phyloP scores from a whole-genome alignment of 2,888 invertebrate genomes.

The Leistus spinibarbis region DNA sequence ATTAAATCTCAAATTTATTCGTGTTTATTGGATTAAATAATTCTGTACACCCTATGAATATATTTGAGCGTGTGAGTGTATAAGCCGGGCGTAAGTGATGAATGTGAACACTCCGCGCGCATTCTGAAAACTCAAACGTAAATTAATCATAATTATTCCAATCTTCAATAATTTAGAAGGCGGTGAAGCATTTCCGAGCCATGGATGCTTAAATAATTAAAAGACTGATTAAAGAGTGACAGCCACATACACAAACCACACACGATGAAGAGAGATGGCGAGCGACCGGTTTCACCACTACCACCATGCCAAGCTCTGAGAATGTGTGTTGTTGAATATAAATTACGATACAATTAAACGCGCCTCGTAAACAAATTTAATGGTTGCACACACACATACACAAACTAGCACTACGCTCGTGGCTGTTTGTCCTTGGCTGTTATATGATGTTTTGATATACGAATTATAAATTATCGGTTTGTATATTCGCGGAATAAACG shows the following conservation, averaged over 20 bases:
- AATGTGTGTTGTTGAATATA: slow-evolving; percentile 26
- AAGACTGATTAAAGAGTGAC: slow-evolving; percentile 22
- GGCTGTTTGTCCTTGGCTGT: not conserved
- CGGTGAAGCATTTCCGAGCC: not conserved
- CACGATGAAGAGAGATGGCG: not conserved
- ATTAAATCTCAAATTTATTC: slow-evolving; percentile 21
- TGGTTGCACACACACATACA: too few species aligned
- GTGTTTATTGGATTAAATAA: slow-evolving; percentile 34
- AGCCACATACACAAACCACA: not conserved
- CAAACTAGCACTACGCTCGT: too few species aligned
- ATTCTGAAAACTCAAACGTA: slow-evolving; percentile 17
- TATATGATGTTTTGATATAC: too few species aligned
- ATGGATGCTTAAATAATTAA: slow-evolving; percentile 14
- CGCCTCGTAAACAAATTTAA: slow-evolving; percentile 29
- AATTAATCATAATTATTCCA: slow-evolving; percentile 32
- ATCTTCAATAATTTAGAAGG: slow-evolving; percentile 19
- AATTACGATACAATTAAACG: slow-evolving; percentile 31
- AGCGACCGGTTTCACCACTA: too few species aligned
- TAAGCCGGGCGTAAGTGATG: not conserved
- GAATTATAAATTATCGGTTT: too few species aligned
- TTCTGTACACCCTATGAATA: not conserved
- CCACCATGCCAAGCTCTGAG: too few species aligned
- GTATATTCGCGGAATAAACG: too few species aligned
- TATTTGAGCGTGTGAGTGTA: not conserved
- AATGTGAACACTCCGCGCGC: too few species aligned